Base-by-base conservation (phyloP, 1,140 invertebrate species). In the Musca vetustissima region DNA sequence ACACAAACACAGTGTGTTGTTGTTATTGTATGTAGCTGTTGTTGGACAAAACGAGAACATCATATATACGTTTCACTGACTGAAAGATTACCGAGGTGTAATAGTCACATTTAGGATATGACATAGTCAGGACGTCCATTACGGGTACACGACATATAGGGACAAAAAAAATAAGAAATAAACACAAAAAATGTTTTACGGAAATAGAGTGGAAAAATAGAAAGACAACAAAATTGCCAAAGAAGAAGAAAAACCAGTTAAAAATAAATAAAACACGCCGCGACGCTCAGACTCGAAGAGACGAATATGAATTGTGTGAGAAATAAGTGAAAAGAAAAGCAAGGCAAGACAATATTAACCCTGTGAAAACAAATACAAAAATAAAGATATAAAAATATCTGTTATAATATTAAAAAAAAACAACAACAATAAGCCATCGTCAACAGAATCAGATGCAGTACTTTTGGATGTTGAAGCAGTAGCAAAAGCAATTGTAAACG, bases 61-160 rank as follows among this genome's bases (percentile, higher is more conserved):
- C 22, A n/a, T n/a, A n/a, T 57, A 28, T 28, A 57, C 53, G 25
- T 61, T 11, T 61, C 43, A 61, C 36, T 61, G 19, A 43, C 36
- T 32, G 28, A 61, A 61, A 28, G 57, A 61, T 36, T 36, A 8
- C 22, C 14, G 28, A 13, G 11, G 57, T 19, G 57, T 13, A 61
- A 61, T 61, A 61, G 57, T 61, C 57, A n/a, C 17, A 61, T 61
- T 61, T 61, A 19, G 19, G 57, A 17, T 43, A 43, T 36, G 57
- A 36, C 19, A 61, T 61, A 32, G 19, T 17, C 57, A 61, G 57
- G 57, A 61, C 57, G 57, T 61, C 17, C 43, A 24, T 2, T 19
- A 61, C 28, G 57, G 36, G 36, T 43, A 43, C 1, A 43, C 36
- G 36, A 43, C 36, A 11, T 4, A 43, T 43, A 43, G 6, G 36